Base-by-base conservation (phyloP, 2,797 vertebrate species). In the Cheirogaleus major region DNA sequence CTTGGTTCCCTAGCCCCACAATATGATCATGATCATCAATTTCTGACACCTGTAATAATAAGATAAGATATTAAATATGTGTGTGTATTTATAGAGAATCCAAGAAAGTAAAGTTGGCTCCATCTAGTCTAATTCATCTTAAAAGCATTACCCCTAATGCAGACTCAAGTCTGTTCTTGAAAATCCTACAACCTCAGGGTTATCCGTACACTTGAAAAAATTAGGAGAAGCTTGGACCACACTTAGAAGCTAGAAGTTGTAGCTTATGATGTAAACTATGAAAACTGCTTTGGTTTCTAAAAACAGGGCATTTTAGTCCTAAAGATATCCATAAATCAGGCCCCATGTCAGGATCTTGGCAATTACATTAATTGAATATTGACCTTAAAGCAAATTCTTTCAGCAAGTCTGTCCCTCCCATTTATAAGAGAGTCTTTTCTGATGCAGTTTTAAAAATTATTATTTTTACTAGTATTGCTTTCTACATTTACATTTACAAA, bases 291-390 rank as follows among this genome's bases (percentile, higher is more conserved):
- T 67, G 27, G 59, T 91, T 93, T 95, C 88, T 94, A 82, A 95
- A 97, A 96, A 57, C 57, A 50, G 80, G 72, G 22, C 41, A 67
- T 95, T 93, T 95, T 86, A 61, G 59, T 95, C 35, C 12, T 41
- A 86, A 57, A 93, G 91, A 93, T 72, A 86, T 15, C 41, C 93
- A 97, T 97, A 80, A 91, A 93, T 98, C 95, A 96, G n/a, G 2
- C 2, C 55, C 38, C 63, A 59, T 92, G 92, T 93, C 92, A 86
- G 88, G 57, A 76, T 96, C 88, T 50, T 7, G 90, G 95, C 93
- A 98, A 96, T 97, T 97, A 95, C 70, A 76, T 96, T 98, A 97
- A 97, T 95, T 91, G 95, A 96, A 95, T 97, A 96, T 96, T 96
- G 96, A 96, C 97, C 95, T 97, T 95, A 86, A 88, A 97, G 81